phyloP scores from a whole-genome alignment of 1,140 invertebrate genomes.

The Leptestheria dahalacensis region DNA sequence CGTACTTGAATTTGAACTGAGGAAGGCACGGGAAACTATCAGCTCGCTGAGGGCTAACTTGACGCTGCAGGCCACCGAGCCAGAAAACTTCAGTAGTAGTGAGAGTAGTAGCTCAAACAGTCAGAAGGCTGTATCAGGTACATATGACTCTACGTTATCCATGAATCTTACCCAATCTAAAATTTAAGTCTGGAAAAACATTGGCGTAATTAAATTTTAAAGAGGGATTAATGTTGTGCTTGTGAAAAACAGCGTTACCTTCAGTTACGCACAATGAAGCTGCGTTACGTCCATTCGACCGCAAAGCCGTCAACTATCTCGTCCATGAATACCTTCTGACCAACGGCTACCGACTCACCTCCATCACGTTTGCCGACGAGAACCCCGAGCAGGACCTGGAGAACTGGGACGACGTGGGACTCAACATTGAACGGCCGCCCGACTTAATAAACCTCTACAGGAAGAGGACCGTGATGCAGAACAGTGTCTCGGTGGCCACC shows the following conservation, averaged over 20 bases:
- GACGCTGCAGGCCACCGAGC: constrained; percentile 31
- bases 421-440: constrained; percentile 68
- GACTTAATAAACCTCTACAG: constrained; percentile 55
- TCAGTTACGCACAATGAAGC: constrained; percentile 19
- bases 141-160: too few species aligned
- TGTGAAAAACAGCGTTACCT: too few species aligned
- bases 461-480: not conserved
- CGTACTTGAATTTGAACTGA: constrained; percentile 72
- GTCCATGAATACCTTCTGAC: constrained; percentile 73
- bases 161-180: too few species aligned
- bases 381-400: constrained; percentile 87
- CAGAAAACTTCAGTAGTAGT: constrained; percentile 31
- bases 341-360: constrained; percentile 70
- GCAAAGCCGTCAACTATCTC: constrained; percentile 68
- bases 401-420: constrained; percentile 82
- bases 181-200: too few species aligned
- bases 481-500: not conserved
- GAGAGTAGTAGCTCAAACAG: not conserved
- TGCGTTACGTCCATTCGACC: constrained; percentile 68
- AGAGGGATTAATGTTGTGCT: too few species aligned
- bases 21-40: constrained; percentile 76
- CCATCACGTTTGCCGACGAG: constrained; percentile 83
- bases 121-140: too few species aligned
- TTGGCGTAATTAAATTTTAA: too few species aligned
- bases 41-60: constrained; percentile 63